These are phyloP conservation scores for Bucco capensis DNA, from an alignment of 2,113 vertebrate genomes.

Conservation along the genomic window DNA sequence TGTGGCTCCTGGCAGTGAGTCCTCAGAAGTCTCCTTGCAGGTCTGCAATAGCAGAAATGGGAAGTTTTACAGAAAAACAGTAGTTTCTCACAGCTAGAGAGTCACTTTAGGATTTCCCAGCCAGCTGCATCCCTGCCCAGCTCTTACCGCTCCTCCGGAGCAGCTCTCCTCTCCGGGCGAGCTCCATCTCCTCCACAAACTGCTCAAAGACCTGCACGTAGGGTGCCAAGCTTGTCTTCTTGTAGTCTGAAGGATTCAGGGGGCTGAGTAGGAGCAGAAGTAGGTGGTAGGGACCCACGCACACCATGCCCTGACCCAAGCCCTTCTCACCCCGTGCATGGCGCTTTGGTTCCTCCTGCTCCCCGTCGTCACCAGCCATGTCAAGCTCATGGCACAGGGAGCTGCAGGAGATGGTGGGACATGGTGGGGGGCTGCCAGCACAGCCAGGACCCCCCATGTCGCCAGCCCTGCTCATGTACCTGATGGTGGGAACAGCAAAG, in stretches of 20 bases:
- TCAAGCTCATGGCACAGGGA: conserved; percentile 88
- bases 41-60: conserved; percentile 66
- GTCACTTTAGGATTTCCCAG: accelerated
- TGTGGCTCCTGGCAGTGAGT: accelerated
- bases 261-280: background rate
- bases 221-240: conserved; percentile 86
- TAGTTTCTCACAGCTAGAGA: background rate
- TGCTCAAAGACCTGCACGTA: conserved; percentile 86
- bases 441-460: accelerated
- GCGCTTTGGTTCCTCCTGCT: conserved; percentile 73
- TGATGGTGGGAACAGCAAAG: conserved; percentile 91
- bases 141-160: conserved; percentile 83
- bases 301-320: accelerated
- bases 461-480: background rate
- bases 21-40: conserved; percentile 86
- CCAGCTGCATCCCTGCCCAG: accelerated
- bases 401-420: background rate
- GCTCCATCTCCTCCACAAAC: conserved; percentile 86
- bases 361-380: conserved; percentile 56
- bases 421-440: accelerated
- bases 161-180: conserved; percentile 79
- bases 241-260: conserved; percentile 79
- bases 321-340: conserved; percentile 75
- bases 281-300: accelerated
- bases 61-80: background rate